Conservation (phyloP, 2,113 vertebrate species). For the Athene noctua region DNA sequence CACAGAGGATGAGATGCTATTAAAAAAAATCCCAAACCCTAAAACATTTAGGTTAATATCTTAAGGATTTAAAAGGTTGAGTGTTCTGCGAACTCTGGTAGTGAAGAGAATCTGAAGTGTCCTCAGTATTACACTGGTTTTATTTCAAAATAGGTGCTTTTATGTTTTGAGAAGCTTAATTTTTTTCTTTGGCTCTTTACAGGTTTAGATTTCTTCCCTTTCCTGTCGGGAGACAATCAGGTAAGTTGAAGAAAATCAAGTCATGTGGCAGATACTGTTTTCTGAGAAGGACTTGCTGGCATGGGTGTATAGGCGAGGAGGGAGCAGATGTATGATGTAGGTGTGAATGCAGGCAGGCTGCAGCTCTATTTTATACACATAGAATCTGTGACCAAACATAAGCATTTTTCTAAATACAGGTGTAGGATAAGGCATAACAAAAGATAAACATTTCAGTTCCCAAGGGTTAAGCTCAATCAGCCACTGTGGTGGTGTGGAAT, state of each 20-base stretch:
- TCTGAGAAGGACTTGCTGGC: neutral
- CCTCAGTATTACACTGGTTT: neutral
- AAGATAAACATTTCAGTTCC: neutral
- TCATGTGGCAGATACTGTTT: neutral
- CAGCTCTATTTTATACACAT: neutral
- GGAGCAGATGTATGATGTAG: neutral
- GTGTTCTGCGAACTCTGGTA: neutral
- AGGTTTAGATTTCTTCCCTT: conserved; percentile 98
- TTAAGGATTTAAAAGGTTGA: neutral
- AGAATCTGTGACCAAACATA: neutral
- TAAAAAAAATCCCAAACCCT: too few relatives aligned
- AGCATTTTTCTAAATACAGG: neutral
- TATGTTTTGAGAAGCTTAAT: neutral
- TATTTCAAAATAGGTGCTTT: neutral
- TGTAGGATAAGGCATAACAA: neutral
- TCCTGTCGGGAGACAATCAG: conserved; percentile 98
- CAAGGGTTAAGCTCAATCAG: neutral
- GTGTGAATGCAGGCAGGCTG: neutral
- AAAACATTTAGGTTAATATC: neutral
- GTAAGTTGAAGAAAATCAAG: conserved; percentile 69
- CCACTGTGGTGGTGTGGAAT: neutral
- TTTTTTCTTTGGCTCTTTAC: conserved; percentile 47
- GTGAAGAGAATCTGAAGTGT: neutral
- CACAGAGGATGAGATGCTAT: neutral
- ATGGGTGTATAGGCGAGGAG: neutral